Evolutionary conservation across 2,113 vertebrate species (phyloP).

Genomic region (Chionis minor): DNA sequence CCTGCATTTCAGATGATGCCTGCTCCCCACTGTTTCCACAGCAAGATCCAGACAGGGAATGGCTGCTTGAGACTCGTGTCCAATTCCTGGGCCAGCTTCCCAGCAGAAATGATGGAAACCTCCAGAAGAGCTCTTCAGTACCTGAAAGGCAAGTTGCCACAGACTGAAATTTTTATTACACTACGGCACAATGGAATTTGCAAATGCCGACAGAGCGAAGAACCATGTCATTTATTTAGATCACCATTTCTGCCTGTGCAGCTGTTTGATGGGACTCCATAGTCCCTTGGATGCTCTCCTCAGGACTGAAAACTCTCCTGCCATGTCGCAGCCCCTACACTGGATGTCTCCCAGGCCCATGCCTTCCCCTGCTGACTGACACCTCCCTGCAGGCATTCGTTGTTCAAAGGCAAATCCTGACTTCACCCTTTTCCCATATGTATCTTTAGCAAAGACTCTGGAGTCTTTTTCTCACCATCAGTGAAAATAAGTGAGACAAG

Average conservation of each 20-base stretch:
- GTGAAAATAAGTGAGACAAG: neutral
- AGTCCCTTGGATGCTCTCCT: neutral
- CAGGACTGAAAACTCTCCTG: neutral
- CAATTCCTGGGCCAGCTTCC: neutral
- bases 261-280: neutral
- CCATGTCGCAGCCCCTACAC: fast-evolving
- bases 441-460: neutral
- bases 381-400: neutral
- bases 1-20: neutral
- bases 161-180: neutral
- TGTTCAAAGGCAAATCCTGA: neutral
- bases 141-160: neutral
- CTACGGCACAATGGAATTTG: neutral
- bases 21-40: neutral
- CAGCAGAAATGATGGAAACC: neutral
- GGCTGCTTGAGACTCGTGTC: neutral
- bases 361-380: neutral
- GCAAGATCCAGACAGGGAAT: neutral
- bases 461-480: neutral
- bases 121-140: neutral
- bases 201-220: neutral
- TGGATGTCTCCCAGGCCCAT: neutral
- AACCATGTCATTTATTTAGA: neutral
- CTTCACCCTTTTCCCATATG: neutral
- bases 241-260: neutral